Evolutionary conservation across 2,797 vertebrate genomes (phyloP).

Genomic region (Loris lydekkerianus): DNA sequence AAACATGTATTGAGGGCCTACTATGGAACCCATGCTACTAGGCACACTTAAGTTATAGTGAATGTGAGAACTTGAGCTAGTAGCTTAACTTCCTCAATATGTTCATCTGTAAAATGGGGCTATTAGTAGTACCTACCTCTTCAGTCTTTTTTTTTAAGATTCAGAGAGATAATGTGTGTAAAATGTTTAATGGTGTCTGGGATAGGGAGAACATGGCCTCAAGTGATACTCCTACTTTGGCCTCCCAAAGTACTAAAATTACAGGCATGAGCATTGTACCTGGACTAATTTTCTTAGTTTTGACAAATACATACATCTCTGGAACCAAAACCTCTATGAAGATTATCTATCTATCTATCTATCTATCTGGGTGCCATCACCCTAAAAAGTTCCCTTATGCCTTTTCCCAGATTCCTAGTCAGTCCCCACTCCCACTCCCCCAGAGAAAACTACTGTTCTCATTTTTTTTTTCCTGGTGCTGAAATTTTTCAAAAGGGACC

Average conservation of each 20-base stretch:
- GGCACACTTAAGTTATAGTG: neutral
- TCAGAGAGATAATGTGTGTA: neutral
- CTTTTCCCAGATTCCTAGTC: neutral
- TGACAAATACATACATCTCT: neutral
- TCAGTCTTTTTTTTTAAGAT: slow-evolving; percentile 32
- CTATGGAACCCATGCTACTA: neutral
- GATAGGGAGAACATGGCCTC: neutral
- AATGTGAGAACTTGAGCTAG: slow-evolving; percentile 40
- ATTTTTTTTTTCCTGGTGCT: neutral
- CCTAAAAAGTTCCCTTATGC: slow-evolving; percentile 22
- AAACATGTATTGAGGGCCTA: slow-evolving; percentile 31
- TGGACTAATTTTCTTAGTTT: neutral
- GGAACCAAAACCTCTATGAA: slow-evolving; percentile 6
- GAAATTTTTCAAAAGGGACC: slow-evolving; percentile 33
- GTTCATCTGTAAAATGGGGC: slow-evolving; percentile 5
- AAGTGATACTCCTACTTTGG: neutral
- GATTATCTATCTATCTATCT: neutral
- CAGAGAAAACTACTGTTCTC: neutral
- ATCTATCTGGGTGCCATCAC: neutral
- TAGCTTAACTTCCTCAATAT: slow-evolving; percentile 38
- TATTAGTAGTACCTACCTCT: slow-evolving; percentile 4
- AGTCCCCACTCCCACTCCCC: neutral
- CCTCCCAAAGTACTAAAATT: neutral
- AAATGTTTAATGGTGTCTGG: slow-evolving; percentile 13
- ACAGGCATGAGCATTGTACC: neutral